Base-by-base conservation (phyloP, 2,888 invertebrate species). In the Caenorhabditis wallacei region DNA sequence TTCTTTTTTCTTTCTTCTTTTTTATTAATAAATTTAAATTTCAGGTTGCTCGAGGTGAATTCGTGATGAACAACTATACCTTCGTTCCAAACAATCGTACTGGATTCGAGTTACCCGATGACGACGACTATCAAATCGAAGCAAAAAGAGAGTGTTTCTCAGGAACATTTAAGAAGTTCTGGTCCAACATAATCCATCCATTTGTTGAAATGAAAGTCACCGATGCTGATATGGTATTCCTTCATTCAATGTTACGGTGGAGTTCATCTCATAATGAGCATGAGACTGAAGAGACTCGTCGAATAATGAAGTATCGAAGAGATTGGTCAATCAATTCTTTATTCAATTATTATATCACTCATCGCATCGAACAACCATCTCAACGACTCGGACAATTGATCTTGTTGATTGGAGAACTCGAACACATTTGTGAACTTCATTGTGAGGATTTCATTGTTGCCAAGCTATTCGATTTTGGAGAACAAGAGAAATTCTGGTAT, bases 61-160 rank as follows among this genome's bases (percentile, higher is more conserved):
- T 90, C 57, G 88, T 88, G n/a, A 88, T 90, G 90, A 85, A 88
- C 57, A 90, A 91, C 83, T 89, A 89, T 75, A 90, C 90, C 3
- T 90, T 79, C 63, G 90, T 90, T 11, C 87, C 89, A 0, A 75
- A 82, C 2, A 76, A 86, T 40, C 75, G 80, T 10, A 90, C 90
- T 22, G 90, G 90, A 16, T 91, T 90, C 76, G 90, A 90, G 71
- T 59, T 85, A 8, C 68, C 80, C 0, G 81, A 75, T 22, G 90
- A 90, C 43, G 88, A 90, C 75, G 83, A 75, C n/a, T 74, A 82
- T 53, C 87, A 87, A 63, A 78, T 80, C 16, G 59, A 64, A 24
- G 86, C 85, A 0, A 88, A 88, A 61, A 70, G 70, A 68, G 75
- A 85, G 2, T 10, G 13, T 13, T 40, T 40, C 16, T 10, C 13